A percentile compares a stretch with the other conserved stretches of the same genome.
These are phyloP conservation scores for Colius striatus DNA, from an alignment of 2,113 vertebrate species.

Conservation along the genomic window DNA sequence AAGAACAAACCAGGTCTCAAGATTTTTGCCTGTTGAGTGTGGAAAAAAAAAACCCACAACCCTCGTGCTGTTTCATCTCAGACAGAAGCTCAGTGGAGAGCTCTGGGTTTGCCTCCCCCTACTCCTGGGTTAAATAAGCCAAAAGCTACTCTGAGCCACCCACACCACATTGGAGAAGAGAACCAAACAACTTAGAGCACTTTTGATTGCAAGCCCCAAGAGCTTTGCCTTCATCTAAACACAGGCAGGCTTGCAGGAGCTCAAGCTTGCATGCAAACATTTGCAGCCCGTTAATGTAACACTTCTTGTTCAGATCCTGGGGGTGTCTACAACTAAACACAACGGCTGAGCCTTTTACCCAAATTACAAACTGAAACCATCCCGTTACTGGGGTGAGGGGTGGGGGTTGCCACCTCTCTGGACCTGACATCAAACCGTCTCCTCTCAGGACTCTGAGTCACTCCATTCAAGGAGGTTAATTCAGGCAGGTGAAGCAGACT, in stretches of 20 bases:
- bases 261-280: background rate
- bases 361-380: background rate
- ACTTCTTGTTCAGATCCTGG: accelerated
- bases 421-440: background rate
- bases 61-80: background rate
- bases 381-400: background rate
- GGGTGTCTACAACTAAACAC: background rate
- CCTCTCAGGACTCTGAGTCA: accelerated
- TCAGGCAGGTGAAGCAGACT: background rate
- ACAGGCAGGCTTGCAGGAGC: background rate
- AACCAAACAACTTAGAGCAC: background rate
- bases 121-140: background rate
- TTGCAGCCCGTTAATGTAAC: background rate
- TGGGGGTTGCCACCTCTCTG: background rate
- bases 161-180: background rate
- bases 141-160: background rate
- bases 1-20: background rate
- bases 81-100: background rate
- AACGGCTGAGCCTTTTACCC: background rate
- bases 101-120: background rate
- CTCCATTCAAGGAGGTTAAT: background rate
- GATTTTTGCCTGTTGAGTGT: background rate
- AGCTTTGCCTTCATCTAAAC: background rate
- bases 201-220: accelerated
- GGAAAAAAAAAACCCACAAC: background rate